Evolutionary conservation across 30 jellyfish, hydroid and myxozoan genomes (phyloP).

Genomic region (Hydractinia symbiolongicarpus): DNA sequence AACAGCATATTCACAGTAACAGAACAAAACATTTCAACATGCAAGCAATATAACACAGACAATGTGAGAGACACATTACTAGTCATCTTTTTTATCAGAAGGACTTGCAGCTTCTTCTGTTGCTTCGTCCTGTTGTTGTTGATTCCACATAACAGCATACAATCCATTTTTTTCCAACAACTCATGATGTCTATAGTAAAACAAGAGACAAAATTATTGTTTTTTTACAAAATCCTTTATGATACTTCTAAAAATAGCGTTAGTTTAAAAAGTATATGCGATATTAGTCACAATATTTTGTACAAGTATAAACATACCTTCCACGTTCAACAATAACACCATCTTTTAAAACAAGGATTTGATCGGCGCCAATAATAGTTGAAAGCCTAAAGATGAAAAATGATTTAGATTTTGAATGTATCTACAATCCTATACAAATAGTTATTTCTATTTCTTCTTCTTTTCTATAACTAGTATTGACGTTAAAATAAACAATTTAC

Average conservation of each 20-base stretch:
- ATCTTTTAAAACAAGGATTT: constrained; percentile 83
- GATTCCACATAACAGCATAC: constrained; percentile 94
- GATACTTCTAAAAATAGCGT: too few species aligned
- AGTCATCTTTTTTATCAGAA: background rate
- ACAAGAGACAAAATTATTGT: background rate
- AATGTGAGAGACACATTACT: background rate
- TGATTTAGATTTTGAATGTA: too few species aligned
- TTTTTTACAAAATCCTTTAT: too few species aligned
- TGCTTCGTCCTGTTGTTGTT: constrained; percentile 63
- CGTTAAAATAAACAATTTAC: too few species aligned
- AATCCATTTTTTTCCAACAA: constrained; percentile 56
- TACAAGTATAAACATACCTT: constrained; percentile 40
- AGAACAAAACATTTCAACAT: background rate
- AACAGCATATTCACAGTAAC: too few species aligned
- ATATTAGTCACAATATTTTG: background rate
- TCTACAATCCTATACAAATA: too few species aligned
- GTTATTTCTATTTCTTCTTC: too few species aligned
- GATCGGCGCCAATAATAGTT: constrained; percentile 88
- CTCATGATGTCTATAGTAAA: constrained; percentile 72
- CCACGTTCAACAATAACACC: constrained; percentile 94
- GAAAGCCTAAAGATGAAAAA: constrained; percentile 57
- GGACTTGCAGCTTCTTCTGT: background rate
- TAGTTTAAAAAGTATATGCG: background rate
- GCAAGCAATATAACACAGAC: background rate
- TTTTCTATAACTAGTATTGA: too few species aligned